Base-by-base conservation (phyloP, 2,113 vertebrate species). In the Pseudorectes ferrugineus region DNA sequence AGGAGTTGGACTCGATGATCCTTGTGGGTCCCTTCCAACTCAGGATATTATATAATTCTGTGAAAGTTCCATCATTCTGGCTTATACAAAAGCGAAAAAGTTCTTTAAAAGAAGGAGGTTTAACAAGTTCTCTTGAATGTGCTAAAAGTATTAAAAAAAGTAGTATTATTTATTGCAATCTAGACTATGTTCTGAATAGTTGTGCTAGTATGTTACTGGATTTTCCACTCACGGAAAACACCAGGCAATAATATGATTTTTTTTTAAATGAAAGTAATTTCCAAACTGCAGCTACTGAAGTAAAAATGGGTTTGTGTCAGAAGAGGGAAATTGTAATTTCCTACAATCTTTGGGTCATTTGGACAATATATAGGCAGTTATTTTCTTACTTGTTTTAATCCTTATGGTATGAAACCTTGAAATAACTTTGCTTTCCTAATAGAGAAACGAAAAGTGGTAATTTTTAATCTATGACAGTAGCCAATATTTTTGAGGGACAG, bases 1-100 rank as follows among this genome's bases (percentile, higher is more conserved):
- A 31, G 14, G 10, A 20, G 12, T 0, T 24, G 22, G 18, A 23
- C 43, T 58, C 0, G 0, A 35, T 8, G 12, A 51, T 51, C 43
- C 6, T 36, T 33, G 26, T 26, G 14, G 12, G 15, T 17, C 3
- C 23, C 15, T n/a, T 45, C 33, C 52, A 66, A 6, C 28, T n/a
- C 13, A 45, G 15, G 2, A 6, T 45, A 51, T 51, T n/a, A 16
- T n/a, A n/a, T 24, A 33, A 59, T 25, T 29, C 24, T 59, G 10
- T 38, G 52, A 38, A 80, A 66, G 28, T 49, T 52, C 14, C 5
- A 11, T 65, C 18, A 9, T 40, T 66, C 7, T 36, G 12, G 4
- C 8, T 67, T 57, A 11, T 31, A 38, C 3, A 72, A 85, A 45
- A 57, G 16, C 13, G 25, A 62, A 4, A 25, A 28, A 33, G 2